Evolutionary conservation across 2,888 invertebrate genomes (phyloP), one percentile per base, ranked within the genome.

Genomic region (Ormyrus labotus): DNA sequence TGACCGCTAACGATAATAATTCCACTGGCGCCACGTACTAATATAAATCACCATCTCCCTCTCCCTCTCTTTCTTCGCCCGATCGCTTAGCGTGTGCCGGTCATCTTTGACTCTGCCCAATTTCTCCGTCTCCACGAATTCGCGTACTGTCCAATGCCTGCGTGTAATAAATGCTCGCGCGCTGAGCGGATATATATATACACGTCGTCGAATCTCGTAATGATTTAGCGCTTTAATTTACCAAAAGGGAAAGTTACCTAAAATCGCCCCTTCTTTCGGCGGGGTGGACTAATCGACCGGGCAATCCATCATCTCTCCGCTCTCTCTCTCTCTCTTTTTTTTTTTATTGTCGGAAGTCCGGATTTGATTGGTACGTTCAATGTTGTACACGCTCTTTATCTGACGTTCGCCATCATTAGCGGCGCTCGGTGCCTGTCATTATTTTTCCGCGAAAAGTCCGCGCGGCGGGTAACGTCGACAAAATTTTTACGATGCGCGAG

Each of bases 1-100:
- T 84, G 83, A 76, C 84, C 84, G 85, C 87, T 87, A 88, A 89
- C 87, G 88, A 88, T 89, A 87, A 89, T 89, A 70, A 77, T 89
- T 85, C 86, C 86, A 84, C 84, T 34, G 11, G 85, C 88, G 87
- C 89, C 89, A 89, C 89, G 88, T 88, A 87, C 88, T 85, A 81
- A 88, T 88, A 89, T 89, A 89, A 89, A 89, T 89, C 89, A 89
- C 86, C 87, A 82, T 78, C 84, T 58, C n/a, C 13, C 19, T 51
- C 50, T 65, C 1, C 11, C 9, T 11, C 50, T 86, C 85, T 83
- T 86, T 34, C 86, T 85, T 85, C 86, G 83, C 87, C 34, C 2
- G 87, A 88, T 88, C 88, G 88, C 86, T 87, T 88, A 88, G 89
- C 51, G 51, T 64, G 63, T 34, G 55, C n/a, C n/a, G 85, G 85